These are phyloP conservation scores for Callyntrura guangdongensis DNA, from an alignment of 2,888 invertebrate genomes.

Conservation along the genomic window DNA sequence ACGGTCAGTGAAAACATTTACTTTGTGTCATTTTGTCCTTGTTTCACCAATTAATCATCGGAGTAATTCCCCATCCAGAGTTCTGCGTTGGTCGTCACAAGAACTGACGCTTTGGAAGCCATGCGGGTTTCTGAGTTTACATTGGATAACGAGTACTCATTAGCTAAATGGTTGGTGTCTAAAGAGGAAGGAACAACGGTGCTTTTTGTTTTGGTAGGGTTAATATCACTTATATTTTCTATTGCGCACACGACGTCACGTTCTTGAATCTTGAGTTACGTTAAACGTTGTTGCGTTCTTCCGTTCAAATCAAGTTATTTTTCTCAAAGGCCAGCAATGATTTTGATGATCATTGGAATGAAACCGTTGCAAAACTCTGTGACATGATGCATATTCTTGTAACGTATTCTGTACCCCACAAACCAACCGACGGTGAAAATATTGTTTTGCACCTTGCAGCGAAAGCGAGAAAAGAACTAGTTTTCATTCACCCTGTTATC, in stretches of 20 bases:
- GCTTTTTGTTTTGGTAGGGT: constrained; percentile 52
- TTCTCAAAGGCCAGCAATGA: neutral
- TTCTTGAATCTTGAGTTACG: no score
- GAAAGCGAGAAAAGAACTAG: constrained; percentile 58
- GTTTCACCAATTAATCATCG: neutral
- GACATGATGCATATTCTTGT: constrained; percentile 71
- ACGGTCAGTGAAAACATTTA: neutral
- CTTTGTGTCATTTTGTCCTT: neutral
- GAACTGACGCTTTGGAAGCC: constrained; percentile 12
- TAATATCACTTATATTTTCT: no score
- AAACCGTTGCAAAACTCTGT: constrained; percentile 49
- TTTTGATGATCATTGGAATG: constrained; percentile 63
- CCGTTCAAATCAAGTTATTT: neutral
- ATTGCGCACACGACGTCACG: no score
- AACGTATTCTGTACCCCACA: constrained; percentile 27
- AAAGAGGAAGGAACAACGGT: constrained; percentile 38
- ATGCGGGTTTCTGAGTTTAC: neutral
- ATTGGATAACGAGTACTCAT: constrained; percentile 36
- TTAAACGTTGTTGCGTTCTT: no score
- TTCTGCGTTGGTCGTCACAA: constrained; percentile 24
- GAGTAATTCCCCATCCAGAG: constrained; percentile 3
- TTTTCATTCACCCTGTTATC: constrained; percentile 61
- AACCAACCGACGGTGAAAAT: constrained; percentile 16
- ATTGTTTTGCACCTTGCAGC: neutral
- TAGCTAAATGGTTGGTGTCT: constrained; percentile 40